These are phyloP conservation scores for Coregonus clupeaformis DNA, from an alignment of 2,113 vertebrate genomes.

Conservation along the genomic window DNA sequence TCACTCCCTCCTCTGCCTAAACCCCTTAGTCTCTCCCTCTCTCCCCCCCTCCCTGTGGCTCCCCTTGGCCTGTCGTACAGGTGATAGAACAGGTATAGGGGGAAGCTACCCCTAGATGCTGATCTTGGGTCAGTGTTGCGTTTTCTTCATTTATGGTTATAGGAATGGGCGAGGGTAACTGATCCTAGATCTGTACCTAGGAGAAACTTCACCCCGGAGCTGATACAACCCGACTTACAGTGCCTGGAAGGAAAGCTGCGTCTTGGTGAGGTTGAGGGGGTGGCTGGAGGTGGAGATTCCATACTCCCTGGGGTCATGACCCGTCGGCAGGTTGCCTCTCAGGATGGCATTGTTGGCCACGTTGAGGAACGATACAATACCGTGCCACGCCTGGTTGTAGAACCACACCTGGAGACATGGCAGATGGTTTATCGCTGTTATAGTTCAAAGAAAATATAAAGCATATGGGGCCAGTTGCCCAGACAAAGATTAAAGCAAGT, in stretches of 20 bases:
- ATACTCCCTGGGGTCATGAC: slow-evolving; percentile 74
- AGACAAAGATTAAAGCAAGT: too few species aligned
- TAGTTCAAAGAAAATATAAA: slow-evolving; percentile 8
- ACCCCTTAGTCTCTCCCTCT: background rate
- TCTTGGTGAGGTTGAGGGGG: slow-evolving; percentile 93
- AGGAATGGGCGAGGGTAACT: background rate
- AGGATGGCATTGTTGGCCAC: slow-evolving; percentile 93
- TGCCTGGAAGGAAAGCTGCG: slow-evolving; percentile 86
- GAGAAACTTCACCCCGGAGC: background rate
- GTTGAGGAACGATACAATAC: slow-evolving; percentile 86
- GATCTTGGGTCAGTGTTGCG: too few species aligned
- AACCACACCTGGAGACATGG: slow-evolving; percentile 89
- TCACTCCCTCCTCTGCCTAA: background rate
- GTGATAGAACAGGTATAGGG: background rate
- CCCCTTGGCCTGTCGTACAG: background rate
- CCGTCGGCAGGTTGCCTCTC: slow-evolving; percentile 81
- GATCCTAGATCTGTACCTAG: background rate
- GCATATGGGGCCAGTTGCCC: too few species aligned
- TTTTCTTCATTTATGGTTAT: too few species aligned
- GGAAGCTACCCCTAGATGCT: too few species aligned
- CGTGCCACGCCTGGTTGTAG: slow-evolving; percentile 94
- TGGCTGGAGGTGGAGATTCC: slow-evolving; percentile 92
- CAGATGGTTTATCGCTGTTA: background rate
- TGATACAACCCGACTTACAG: slow-evolving; percentile 77
- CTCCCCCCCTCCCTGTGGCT: slow-evolving; percentile 6